Evolutionary conservation across 2,113 vertebrate species (phyloP), one percentile per base, ranked within the genome.

Genomic region (Pluvianellus socialis): DNA sequence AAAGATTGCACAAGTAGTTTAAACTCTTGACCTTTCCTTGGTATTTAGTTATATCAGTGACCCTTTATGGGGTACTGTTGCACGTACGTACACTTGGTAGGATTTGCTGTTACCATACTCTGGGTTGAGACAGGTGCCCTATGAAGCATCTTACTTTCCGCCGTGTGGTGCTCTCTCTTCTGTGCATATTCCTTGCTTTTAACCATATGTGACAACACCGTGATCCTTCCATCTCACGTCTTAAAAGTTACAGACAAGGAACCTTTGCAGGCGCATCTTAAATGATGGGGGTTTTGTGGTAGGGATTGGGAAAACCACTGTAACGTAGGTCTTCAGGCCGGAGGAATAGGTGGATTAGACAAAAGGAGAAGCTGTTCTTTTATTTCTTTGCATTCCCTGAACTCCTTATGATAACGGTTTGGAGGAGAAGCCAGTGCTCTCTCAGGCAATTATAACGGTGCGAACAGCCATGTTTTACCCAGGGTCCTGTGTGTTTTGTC

Each of bases 31-130:
- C 63, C 28, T 84, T 91, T 66, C 30, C 49, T 91, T 4, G 5
- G 11, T 61, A 45, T 35, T 87, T 74, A 35, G 40, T 86, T 61
- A 1, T 65, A 40, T 65, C 62, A 50, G 19, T 45, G 70, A 61
- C 52, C 30, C 71, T 93, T 81, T 63, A 70, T 63, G 52, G 74
- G 75, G 32, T 38, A 38, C 23, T 79, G 9, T 27, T 72, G 44
- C 12, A n/a, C 6, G 9, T 63, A 12, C 0, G 0, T n/a, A 10
- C 32, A 33, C 26, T 59, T 33, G 56, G 14, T 52, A 44, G 53
- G 53, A 56, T 82, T 91, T 79, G 56, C 50, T 79, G 12, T 66
- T 85, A 42, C 16, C 1, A 0, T 56, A 33, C 28, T 35, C n/a
- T 56, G 22, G 38, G 26, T 28, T 90, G 74, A 79, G 74, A n/a